These are phyloP conservation scores for Polia nebulosa DNA, from an alignment of 2,888 invertebrate species.

Conservation along the genomic window DNA sequence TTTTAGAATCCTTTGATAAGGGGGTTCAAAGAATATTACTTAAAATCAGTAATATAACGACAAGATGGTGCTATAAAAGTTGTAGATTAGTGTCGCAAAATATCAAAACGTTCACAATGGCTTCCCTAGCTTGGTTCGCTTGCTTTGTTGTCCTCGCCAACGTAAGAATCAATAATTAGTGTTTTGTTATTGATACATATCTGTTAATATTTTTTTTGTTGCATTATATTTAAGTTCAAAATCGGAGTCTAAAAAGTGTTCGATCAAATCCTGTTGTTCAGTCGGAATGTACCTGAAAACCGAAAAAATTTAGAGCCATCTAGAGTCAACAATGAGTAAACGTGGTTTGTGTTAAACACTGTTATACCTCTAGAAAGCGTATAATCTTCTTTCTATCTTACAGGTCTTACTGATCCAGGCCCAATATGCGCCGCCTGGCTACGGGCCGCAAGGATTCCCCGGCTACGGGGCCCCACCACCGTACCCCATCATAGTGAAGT, in stretches of 20 bases:
- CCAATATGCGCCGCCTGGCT: constrained; percentile 66
- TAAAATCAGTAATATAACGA: constrained; percentile 54
- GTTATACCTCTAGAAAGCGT: neutral
- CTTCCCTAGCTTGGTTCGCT: constrained; percentile 72
- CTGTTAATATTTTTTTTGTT: neutral
- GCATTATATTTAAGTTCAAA: neutral
- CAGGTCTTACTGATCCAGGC: constrained; percentile 73
- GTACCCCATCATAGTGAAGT: constrained; percentile 74
- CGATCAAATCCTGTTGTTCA: neutral
- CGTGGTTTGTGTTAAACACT: neutral
- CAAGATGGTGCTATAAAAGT: constrained; percentile 71
- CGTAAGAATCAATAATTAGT: constrained; percentile 71
- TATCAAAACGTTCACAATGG: constrained; percentile 69
- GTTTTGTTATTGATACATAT: neutral
- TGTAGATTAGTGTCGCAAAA: constrained; percentile 55
- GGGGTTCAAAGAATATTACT: constrained; percentile 58
- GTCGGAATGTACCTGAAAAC: neutral
- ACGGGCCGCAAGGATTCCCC: constrained; percentile 60
- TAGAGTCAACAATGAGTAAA: neutral
- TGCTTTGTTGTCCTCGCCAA: constrained; percentile 72
- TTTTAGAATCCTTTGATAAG: constrained; percentile 65
- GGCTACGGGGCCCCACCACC: constrained; percentile 69
- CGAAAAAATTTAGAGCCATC: neutral
- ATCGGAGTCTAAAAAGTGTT: neutral
- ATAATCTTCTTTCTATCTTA: neutral